Evolutionary conservation across 2,113 vertebrate species (phyloP).

Genomic region (Callaeas wilsoni): DNA sequence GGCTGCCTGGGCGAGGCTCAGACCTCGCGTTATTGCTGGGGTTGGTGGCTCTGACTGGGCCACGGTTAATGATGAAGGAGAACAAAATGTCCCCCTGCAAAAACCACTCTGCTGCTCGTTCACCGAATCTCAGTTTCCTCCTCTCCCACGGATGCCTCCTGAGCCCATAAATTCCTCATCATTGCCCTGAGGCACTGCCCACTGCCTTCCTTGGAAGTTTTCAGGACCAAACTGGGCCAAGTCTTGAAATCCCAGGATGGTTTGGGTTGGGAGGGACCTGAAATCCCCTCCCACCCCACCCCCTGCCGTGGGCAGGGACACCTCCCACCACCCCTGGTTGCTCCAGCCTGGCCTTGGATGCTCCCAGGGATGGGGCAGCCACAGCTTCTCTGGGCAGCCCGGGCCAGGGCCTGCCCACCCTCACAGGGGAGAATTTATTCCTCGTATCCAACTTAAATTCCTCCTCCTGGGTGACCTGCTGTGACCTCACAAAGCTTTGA

Average conservation of each 20-base stretch:
- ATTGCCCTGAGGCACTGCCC: background rate
- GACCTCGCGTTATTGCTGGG: background rate
- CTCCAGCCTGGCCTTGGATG: background rate
- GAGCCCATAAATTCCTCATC: background rate
- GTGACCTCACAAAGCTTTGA: background rate
- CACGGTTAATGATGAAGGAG: background rate
- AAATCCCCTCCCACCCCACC: background rate
- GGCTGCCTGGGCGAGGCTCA: background rate
- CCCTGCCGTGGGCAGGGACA: background rate
- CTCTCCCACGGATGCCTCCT: background rate
- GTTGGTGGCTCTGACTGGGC: background rate
- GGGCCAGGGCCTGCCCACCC: background rate
- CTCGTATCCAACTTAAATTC: fast-evolving
- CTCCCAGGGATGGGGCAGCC: background rate
- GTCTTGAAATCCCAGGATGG: background rate
- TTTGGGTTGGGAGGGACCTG: background rate
- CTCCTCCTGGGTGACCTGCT: background rate
- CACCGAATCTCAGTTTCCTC: background rate
- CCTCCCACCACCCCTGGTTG: background rate
- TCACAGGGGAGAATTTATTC: background rate
- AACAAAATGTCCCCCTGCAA: background rate
- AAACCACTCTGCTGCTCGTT: background rate
- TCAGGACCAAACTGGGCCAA: background rate
- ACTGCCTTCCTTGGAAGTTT: background rate
- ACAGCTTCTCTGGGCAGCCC: background rate